A percentile compares a stretch with the other conserved stretches of the same genome.
phyloP scores from a whole-genome alignment of 2,888 invertebrate species.

The Pyrochroa serraticornis region DNA sequence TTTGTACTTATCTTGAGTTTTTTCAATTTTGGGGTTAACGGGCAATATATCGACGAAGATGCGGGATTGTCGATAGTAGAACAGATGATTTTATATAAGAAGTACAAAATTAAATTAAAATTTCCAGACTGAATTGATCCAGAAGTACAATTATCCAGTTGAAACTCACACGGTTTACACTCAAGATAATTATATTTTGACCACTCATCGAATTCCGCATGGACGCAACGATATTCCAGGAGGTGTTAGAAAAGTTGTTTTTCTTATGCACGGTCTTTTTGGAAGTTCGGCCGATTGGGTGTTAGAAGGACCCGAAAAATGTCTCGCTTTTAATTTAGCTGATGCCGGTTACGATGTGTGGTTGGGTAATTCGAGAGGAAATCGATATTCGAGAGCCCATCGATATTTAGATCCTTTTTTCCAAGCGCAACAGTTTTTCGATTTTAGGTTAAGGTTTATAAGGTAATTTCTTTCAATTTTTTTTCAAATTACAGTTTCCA shows the following conservation, averaged over 20 bases:
- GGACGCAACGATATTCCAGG: neutral
- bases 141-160: slow-evolving; percentile 53
- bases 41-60: neutral
- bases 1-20: too few species aligned
- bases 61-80: slow-evolving; percentile 1
- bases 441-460: too few species aligned
- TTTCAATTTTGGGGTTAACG: too few species aligned
- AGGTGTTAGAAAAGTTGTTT: neutral
- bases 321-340: neutral
- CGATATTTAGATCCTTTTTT: too few species aligned
- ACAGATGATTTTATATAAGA: too few species aligned
- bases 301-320: neutral
- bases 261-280: too few species aligned
- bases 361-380: neutral
- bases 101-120: neutral
- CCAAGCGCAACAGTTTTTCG: too few species aligned
- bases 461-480: too few species aligned
- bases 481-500: too few species aligned
- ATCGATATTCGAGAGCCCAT: too few species aligned
- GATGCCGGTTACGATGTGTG: neutral
- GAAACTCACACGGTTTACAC: slow-evolving; percentile 56
- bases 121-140: slow-evolving; percentile 51
- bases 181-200: slow-evolving; percentile 60
- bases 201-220: neutral
- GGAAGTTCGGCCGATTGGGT: too few species aligned